Conservation (phyloP, 1,140 invertebrate genomes). For the Ruditapes philippinarum region DNA sequence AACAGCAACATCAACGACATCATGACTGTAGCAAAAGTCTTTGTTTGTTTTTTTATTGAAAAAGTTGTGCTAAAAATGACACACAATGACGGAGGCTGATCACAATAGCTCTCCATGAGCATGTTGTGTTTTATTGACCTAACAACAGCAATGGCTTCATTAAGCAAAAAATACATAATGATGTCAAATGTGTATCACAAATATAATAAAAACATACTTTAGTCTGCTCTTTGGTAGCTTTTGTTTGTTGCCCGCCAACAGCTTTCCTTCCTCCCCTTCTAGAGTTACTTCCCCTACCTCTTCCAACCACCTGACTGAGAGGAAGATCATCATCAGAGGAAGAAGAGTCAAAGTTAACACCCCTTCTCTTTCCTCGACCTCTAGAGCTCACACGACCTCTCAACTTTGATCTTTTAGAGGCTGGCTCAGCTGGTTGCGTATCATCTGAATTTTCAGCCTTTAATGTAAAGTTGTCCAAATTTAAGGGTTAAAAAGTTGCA, state of each 20-base stretch:
- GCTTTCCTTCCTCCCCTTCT: not conserved
- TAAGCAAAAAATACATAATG: no score
- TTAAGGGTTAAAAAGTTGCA: no score
- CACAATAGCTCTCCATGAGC: no score
- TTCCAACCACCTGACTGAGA: conserved; percentile 30
- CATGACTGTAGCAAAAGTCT: no score
- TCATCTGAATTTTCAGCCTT: conserved; percentile 55
- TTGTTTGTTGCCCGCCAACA: not conserved
- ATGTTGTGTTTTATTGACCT: no score
- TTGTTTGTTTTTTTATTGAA: no score
- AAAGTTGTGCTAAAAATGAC: no score
- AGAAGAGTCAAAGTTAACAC: conserved; percentile 17
- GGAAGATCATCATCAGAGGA: conserved; percentile 54
- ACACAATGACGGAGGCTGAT: no score
- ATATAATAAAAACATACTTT: no score
- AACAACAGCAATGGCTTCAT: no score
- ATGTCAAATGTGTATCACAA: no score
- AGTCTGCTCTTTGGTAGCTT: not conserved
- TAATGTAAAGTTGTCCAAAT: not conserved
- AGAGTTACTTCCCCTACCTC: conserved; percentile 5
- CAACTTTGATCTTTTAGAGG: conserved; percentile 43
- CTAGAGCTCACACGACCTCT: conserved; percentile 54
- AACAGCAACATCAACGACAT: no score
- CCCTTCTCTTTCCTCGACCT: conserved; percentile 35
- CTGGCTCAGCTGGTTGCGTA: conserved; percentile 44